Base-by-base conservation (phyloP, 2,797 vertebrate species). In the Poeciliopsis infans region DNA sequence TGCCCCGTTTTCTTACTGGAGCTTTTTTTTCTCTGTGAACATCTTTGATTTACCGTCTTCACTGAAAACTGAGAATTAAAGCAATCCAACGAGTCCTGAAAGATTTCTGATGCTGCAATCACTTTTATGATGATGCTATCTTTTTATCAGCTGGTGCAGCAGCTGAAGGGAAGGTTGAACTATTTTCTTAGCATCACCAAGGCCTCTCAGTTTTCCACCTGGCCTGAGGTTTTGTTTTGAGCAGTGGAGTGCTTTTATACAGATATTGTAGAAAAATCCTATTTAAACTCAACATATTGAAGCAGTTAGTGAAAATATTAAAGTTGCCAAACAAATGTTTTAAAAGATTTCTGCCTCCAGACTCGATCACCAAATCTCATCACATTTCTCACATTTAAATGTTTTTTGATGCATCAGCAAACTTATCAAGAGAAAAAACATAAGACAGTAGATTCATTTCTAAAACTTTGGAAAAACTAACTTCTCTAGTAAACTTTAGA, bases 31-130 rank as follows among this genome's bases (percentile, higher is more conserved):
- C 43, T 39, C 15, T 75, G 20, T 71, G 69, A 11, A 64, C 49
- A 46, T 79, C 53, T 77, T 81, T 85, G 69, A 83, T 83, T 80
- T 49, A 75, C 16, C 10, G 13, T 80, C 70, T 66, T 7, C 43
- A 68, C 75, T 76, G 53, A 83, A 61, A 85, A 61, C 74, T 80
- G 61, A 72, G 81, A 81, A 81, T 82, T 70, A 75, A 83, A 85
- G 55, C 46, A 23, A 74, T 79, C 78, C 13, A 16, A 5, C 64
- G n/a, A 28, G 76, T 49, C 39, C 61, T 23, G 2, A 68, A n/a
- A 68, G 57, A 71, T 68, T 85, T 85, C 85, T 81, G 69, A 80
- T 77, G n/a, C 36, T 39, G 5, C 47, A 75, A 74, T 47, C 59
- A 83, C 49, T 79, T 85, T 77, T 76, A 70, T 75, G 74, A 77